Evolutionary conservation across 2,797 vertebrate genomes (phyloP).

Genomic region (Leucoraja ocellata): DNA sequence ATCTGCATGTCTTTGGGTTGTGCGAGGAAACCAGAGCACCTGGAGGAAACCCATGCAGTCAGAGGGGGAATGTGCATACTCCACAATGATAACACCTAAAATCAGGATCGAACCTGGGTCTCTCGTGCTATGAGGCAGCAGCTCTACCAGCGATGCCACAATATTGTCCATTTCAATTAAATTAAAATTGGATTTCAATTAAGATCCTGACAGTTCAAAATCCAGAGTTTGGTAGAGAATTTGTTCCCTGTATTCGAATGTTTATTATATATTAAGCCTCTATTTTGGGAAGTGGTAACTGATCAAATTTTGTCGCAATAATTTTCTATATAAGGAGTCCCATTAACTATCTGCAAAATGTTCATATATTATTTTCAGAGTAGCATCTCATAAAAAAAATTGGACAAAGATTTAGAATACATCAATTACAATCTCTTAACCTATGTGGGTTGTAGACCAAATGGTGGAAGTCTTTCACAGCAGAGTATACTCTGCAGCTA

Average conservation of each 20-base stretch:
- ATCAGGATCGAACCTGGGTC: too few relatives aligned
- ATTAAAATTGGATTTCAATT: neutral
- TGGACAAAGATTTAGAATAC: neutral
- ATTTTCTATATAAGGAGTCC: neutral
- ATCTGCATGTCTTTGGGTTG: too few relatives aligned
- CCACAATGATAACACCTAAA: too few relatives aligned
- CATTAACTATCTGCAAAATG: neutral
- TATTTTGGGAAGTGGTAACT: neutral
- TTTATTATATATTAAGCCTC: neutral
- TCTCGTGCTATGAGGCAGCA: too few relatives aligned
- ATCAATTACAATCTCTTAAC: neutral
- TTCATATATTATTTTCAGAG: neutral
- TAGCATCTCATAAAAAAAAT: neutral
- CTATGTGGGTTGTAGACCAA: neutral
- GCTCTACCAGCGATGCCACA: too few relatives aligned
- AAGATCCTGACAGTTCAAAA: neutral
- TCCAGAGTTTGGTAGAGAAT: neutral
- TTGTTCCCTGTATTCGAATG: neutral
- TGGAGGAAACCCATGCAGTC: too few relatives aligned
- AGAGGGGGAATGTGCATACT: too few relatives aligned
- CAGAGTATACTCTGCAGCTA: neutral
- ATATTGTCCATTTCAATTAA: too few relatives aligned
- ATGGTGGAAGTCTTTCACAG: neutral
- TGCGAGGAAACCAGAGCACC: too few relatives aligned
- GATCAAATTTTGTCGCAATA: neutral